A percentile compares a stretch with the other conserved stretches of the same genome.
phyloP scores from a whole-genome alignment of 2,797 vertebrate species.

The Acridotheres tristis region DNA sequence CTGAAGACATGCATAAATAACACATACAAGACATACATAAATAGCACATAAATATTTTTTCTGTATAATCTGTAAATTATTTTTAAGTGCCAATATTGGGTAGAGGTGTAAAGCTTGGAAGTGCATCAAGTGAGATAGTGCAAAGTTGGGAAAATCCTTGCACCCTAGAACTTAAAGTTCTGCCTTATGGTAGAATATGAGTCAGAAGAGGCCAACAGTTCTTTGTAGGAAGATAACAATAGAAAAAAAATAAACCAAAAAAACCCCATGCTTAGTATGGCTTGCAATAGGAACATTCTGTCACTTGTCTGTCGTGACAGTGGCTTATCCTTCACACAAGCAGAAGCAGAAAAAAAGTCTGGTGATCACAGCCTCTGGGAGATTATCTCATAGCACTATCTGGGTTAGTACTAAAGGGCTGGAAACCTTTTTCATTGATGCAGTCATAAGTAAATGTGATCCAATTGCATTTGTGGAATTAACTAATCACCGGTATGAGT shows the following conservation, averaged over 20 bases:
- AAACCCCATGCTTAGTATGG: not conserved
- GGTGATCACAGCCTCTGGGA: not conserved
- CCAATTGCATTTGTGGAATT: slow-evolving; percentile 4
- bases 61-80: not conserved
- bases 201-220: not conserved
- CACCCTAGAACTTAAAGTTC: not conserved
- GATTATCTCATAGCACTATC: not conserved
- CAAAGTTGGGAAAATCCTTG: slow-evolving; percentile 1
- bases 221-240: not conserved
- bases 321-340: not conserved
- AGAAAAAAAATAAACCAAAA: not conserved
- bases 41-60: not conserved
- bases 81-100: not conserved
- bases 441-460: slow-evolving; percentile 54
- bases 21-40: not conserved
- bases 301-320: not conserved
- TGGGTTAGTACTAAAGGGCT: not conserved
- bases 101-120: not conserved
- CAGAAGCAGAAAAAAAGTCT: not conserved
- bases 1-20: not conserved
- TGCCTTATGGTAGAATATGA: not conserved
- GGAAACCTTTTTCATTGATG: not conserved
- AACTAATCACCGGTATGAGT: slow-evolving; percentile 22
- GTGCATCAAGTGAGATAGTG: not conserved
- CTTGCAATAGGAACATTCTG: not conserved